A percentile compares a stretch with the other conserved stretches of the same genome.
Evolutionary conservation across 2,113 vertebrate species (phyloP).

Genomic region (Antigone vipio): DNA sequence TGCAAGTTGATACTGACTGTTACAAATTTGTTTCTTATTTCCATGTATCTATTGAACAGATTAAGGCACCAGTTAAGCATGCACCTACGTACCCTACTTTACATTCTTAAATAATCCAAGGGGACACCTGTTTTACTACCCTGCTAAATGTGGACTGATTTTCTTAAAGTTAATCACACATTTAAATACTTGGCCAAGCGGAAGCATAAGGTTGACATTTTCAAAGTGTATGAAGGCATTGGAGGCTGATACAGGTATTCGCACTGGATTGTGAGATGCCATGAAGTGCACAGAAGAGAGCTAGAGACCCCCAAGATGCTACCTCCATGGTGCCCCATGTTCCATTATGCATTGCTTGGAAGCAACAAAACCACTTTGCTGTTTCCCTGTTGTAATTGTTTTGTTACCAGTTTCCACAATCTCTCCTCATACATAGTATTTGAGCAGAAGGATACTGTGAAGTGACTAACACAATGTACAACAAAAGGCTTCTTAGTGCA

Average conservation of each 20-base stretch:
- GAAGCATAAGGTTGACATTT: background rate
- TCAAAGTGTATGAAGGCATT: background rate
- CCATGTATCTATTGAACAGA: background rate
- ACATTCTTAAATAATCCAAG: background rate
- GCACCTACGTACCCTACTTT: background rate
- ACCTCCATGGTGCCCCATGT: rapidly evolving
- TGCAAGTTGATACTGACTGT: background rate
- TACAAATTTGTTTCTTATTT: background rate
- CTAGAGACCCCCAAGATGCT: background rate
- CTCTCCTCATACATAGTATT: background rate
- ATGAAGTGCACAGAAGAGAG: rapidly evolving
- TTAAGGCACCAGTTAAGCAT: background rate
- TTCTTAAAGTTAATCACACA: background rate
- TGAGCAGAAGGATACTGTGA: background rate
- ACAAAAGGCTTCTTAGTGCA: background rate
- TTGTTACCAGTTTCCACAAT: background rate
- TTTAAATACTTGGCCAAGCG: background rate
- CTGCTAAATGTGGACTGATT: background rate
- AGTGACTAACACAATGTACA: background rate
- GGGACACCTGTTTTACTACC: background rate
- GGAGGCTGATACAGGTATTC: background rate
- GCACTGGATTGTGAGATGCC: background rate
- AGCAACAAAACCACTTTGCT: background rate
- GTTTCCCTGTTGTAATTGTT: background rate
- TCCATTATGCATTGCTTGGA: background rate